A percentile compares a stretch with the other conserved stretches of the same genome.
Conservation (phyloP, 2,888 invertebrate genomes). For the Mellilla xanthometata region DNA sequence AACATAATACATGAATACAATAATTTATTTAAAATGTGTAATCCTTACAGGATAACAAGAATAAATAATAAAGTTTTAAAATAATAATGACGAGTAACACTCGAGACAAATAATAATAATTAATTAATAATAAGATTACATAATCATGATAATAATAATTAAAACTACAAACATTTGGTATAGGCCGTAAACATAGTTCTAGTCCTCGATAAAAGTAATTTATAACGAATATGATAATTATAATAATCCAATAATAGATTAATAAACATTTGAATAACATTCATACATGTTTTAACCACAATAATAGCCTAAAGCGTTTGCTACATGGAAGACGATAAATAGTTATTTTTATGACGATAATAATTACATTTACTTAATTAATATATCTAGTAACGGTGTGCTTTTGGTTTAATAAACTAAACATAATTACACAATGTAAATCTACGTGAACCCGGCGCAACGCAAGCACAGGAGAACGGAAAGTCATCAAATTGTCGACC, state of each 20-base stretch:
- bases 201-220: background rate
- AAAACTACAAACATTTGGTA: slow-evolving; percentile 22
- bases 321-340: slow-evolving; percentile 65
- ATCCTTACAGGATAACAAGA: slow-evolving; percentile 53
- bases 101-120: slow-evolving; percentile 5
- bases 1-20: slow-evolving; percentile 14
- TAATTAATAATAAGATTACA: slow-evolving; percentile 3
- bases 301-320: slow-evolving; percentile 42
- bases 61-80: slow-evolving; percentile 23
- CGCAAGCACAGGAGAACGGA: slow-evolving; percentile 59
- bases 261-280: background rate
- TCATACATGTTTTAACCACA: slow-evolving; percentile 23
- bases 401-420: slow-evolving; percentile 31
- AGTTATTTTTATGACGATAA: slow-evolving; percentile 37
- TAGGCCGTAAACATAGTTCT: slow-evolving; percentile 25
- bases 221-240: background rate
- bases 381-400: slow-evolving; percentile 22
- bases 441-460: slow-evolving; percentile 78
- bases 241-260: slow-evolving; percentile 3
- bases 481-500: slow-evolving; percentile 55
- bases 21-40: too few relatives aligned
- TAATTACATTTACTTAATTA: slow-evolving; percentile 27
- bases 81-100: slow-evolving; percentile 27
- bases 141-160: background rate
- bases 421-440: slow-evolving; percentile 64